phyloP scores from a whole-genome alignment of 2,888 invertebrate species.

The Ephialtes manifestator region DNA sequence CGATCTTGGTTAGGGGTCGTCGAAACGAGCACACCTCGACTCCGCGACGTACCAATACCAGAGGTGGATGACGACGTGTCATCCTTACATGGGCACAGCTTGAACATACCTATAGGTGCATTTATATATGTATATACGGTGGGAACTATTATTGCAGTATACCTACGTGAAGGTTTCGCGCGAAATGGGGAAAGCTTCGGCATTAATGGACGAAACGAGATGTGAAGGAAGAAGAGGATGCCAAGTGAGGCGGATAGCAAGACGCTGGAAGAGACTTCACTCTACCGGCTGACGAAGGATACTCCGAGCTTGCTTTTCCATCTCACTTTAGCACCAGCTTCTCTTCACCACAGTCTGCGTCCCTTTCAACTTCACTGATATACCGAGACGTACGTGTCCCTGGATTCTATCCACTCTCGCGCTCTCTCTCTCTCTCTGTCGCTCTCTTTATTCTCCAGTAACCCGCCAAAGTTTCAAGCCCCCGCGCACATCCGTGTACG shows the following conservation, averaged over 20 bases:
- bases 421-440: background rate
- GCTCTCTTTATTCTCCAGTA: background rate
- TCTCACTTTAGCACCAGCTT: constrained; percentile 19
- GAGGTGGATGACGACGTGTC: constrained; percentile 25
- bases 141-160: constrained; percentile 8
- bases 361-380: background rate
- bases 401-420: constrained; percentile 20
- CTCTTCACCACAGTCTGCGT: background rate
- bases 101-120: background rate
- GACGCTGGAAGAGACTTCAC: constrained; percentile 28
- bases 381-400: constrained; percentile 14
- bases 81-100: background rate
- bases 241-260: constrained; percentile 10
- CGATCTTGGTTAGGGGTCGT: constrained; percentile 50
- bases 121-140: background rate
- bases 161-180: constrained; percentile 3
- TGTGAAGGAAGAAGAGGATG: constrained; percentile 18
- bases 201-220: constrained; percentile 34
- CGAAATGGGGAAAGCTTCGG: constrained; percentile 38
- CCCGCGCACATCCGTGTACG: constrained; percentile 12
- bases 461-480: background rate
- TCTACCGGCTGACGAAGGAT: constrained; percentile 46
- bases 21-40: constrained; percentile 31
- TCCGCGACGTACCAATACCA: constrained; percentile 7
- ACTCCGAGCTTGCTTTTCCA: constrained; percentile 22